Conservation (phyloP, 2,113 vertebrate species). For the Equus quagga region DNA sequence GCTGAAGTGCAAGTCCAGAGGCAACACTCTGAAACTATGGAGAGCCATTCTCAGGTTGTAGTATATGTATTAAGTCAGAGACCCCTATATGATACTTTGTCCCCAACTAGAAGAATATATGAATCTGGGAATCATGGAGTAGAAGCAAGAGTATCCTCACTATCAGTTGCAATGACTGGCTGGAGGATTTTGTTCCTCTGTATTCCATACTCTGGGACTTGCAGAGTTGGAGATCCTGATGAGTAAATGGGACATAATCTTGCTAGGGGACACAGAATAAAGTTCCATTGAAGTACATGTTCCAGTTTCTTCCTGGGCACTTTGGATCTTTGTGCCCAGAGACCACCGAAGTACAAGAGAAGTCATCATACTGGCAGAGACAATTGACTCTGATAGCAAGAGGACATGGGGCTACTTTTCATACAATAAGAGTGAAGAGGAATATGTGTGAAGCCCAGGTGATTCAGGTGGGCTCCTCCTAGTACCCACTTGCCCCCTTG, state of each 20-base stretch:
- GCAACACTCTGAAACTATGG: neutral
- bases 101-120: neutral
- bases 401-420: neutral
- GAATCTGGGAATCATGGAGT: neutral
- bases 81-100: neutral
- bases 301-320: neutral
- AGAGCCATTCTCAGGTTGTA: neutral
- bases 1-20: neutral
- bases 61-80: neutral
- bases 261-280: neutral
- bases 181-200: neutral
- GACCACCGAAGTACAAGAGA: neutral
- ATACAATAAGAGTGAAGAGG: rapidly evolving
- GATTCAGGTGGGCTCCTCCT: neutral
- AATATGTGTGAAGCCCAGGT: neutral
- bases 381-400: neutral
- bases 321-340: neutral
- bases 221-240: neutral
- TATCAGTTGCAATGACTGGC: neutral
- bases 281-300: neutral
- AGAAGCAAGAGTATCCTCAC: neutral
- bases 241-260: neutral
- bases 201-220: neutral
- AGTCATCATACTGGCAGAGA: neutral
- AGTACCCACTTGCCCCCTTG: neutral